Evolutionary conservation across 2,113 vertebrate species (phyloP), one percentile per base, ranked within the genome.

Genomic region (Callaeas wilsoni): DNA sequence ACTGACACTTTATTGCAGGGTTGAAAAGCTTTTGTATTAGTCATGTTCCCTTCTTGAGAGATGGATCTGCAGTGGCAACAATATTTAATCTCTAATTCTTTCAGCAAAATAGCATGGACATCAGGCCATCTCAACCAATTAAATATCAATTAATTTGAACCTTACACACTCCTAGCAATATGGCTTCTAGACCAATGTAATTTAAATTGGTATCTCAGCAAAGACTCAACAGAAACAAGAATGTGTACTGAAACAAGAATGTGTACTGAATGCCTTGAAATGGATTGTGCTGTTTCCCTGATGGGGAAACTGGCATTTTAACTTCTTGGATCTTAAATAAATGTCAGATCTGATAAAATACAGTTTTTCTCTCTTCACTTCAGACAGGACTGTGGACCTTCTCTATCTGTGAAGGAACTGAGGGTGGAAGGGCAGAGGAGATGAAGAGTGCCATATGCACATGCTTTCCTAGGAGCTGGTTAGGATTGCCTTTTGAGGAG

Each of bases 111-210:
- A 85, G 16, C 44, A 42, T 55, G 78, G 55, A 63, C 6, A 12
- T 80, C 78, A 73, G 73, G 42, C 55, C 5, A 14, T 78, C 89
- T 74, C 62, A 90, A 39, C 21, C 70, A 94, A 93, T 95, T 90
- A 95, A 92, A 79, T 75, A 90, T 60, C 42, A 90, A 78, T 92
- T 83, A 52, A 86, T 96, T 86, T 91, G 63, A 86, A 63, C 71
- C 59, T 63, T 83, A 80, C 42, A 84, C 71, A 26, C 27, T 55
- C 50, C 18, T 65, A 70, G 50, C 6, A 42, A 67, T 63, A 86
- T 26, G 27, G 21, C 35, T 74, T 86, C 81, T 81, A 53, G 67
- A 84, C 35, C 42, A 67, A 74, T 26, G 60, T 41, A 6, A 83
- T 70, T 92, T 94, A 59, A 83, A 77, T 26, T 84, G 25, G 9